A percentile compares a stretch with the other conserved stretches of the same genome.
Evolutionary conservation across 1,140 invertebrate genomes (phyloP).

Genomic region (Sarcophaga bullata): DNA sequence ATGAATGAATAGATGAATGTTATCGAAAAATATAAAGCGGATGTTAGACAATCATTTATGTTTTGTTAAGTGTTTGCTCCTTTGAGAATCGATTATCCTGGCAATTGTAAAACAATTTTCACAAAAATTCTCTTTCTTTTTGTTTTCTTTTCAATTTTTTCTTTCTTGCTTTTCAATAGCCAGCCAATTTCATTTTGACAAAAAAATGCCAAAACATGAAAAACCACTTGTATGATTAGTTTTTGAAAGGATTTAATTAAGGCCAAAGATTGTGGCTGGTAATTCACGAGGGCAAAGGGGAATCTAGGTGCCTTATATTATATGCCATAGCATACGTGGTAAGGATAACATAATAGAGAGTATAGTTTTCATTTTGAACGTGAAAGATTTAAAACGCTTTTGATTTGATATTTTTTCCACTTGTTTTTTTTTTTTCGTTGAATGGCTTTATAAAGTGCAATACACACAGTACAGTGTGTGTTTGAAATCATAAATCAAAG

Average conservation of each 20-base stretch:
- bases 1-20: background rate
- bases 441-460: background rate
- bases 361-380: no score
- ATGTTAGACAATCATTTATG: slow-evolving; percentile 30
- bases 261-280: no score
- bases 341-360: no score
- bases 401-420: background rate
- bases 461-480: background rate
- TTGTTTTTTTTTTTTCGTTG: background rate
- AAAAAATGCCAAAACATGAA: background rate
- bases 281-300: no score
- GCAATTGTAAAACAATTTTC: slow-evolving; percentile 37
- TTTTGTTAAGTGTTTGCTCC: slow-evolving; percentile 35
- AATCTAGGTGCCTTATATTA: no score
- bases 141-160: background rate
- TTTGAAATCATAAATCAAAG: slow-evolving; percentile 33
- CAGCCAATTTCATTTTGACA: no score
- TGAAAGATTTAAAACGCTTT: slow-evolving; percentile 14
- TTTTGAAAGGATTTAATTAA: background rate
- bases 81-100: slow-evolving; percentile 37
- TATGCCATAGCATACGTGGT: no score
- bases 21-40: background rate
- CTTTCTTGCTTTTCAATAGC: no score
- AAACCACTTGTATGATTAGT: slow-evolving; percentile 24
- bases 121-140: slow-evolving; percentile 3